phyloP scores from a whole-genome alignment of 2,797 vertebrate species.

The Spinus pinus region DNA sequence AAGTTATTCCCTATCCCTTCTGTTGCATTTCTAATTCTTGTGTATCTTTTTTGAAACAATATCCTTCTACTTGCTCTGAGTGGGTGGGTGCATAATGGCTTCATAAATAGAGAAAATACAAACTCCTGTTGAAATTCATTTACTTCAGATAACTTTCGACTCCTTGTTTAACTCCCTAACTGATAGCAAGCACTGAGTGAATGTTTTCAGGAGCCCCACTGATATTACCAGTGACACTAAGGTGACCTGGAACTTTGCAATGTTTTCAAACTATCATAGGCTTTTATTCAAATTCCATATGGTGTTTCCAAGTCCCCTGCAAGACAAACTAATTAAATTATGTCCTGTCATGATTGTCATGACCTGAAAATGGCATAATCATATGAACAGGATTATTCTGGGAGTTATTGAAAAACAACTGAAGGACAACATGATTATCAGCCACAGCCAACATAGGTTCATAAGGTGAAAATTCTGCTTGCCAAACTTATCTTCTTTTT shows the following conservation, averaged over 20 bases:
- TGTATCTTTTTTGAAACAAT: not conserved
- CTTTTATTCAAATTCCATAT: not conserved
- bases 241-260: not conserved
- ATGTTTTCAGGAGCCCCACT: not conserved
- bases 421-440: not conserved
- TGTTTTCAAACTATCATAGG: not conserved
- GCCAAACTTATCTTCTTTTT: not conserved
- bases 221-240: not conserved
- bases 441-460: not conserved
- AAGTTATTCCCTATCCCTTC: not conserved
- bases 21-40: not conserved
- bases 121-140: not conserved
- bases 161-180: not conserved
- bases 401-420: not conserved
- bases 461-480: not conserved
- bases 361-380: not conserved
- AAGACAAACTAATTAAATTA: slow-evolving; percentile 9
- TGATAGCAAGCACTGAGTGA: not conserved
- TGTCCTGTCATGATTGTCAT: not conserved
- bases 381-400: not conserved
- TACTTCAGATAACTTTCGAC: not conserved
- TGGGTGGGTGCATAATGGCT: not conserved
- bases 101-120: not conserved
- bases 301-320: not conserved
- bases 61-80: not conserved